Base-by-base conservation (phyloP, 2,888 invertebrate species). In the Poecilobothrus nobilitatus region DNA sequence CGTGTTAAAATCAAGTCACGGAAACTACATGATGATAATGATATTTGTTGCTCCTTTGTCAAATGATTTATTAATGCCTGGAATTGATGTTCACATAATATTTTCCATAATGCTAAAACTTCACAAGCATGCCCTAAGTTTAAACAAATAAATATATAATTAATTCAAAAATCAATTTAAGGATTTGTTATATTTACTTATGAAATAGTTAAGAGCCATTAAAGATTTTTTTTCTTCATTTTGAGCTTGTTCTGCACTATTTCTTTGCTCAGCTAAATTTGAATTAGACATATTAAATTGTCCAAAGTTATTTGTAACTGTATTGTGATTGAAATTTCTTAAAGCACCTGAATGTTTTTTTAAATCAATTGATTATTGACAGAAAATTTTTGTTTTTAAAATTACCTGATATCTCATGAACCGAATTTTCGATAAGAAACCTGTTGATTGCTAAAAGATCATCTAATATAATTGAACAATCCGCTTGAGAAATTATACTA, bases 61-160 rank as follows among this genome's bases (percentile, higher is more conserved):
- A 94, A 79, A 73, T 88, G 86, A 68, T 85, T 87, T 9, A 91
- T 87, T 63, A 95, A 86, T 64, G 90, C 85, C 77, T 93, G 91
- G 78, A 97, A 91, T 78, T 95, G 94, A 81, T 97, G 96, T 77
- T 95, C 94, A 76, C 91, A 91, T 6, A 97, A 84, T 68, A 97
- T 90, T 78, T 92, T 92, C 96, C 97, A 97, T 65, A 99, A 84
- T 20, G 92, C 92, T 66, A 99, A 84, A 74, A 96, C 92, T 84
- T 98, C 97, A 77, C 92, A 90, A 1, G 91, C 88, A 78, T 92
- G 89, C 70, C 85, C 87, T 81, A 79, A 77, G 71, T 34, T 64
- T 15, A 67, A 68, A 68, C 8, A 63, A 69, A 68, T 66, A 22
- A 64, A 15, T 34, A 61, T 62, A 21, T 21, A 20, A 61, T 7